phyloP scores from a whole-genome alignment of 2,797 vertebrate genomes.

The Pseudocheirus occidentalis region DNA sequence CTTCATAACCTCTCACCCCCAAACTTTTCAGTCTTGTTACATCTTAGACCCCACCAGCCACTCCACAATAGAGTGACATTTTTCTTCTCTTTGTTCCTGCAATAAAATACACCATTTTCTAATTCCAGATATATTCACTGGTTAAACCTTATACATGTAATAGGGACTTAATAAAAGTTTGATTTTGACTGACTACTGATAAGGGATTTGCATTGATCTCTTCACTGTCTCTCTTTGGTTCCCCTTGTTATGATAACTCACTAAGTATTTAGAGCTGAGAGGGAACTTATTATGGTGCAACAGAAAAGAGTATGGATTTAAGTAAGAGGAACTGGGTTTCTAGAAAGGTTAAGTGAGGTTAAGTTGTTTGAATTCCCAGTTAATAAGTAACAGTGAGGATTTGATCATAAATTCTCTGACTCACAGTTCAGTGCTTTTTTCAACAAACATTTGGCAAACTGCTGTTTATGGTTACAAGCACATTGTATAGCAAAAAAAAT shows the following conservation, averaged over 20 bases:
- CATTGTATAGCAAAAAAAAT: not conserved
- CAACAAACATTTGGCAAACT: not conserved
- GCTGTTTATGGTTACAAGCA: not conserved
- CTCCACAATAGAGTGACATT: not conserved
- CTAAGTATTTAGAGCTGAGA: not conserved
- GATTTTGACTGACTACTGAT: not conserved
- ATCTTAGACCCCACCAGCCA: not conserved
- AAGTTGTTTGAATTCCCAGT: not conserved
- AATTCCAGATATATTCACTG: not conserved
- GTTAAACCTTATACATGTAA: not conserved
- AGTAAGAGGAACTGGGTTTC: not conserved
- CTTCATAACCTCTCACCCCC: not conserved
- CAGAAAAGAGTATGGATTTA: not conserved
- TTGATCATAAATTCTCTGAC: not conserved
- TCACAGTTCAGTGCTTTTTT: not conserved
- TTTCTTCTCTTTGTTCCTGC: not conserved
- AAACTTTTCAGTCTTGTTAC: not conserved
- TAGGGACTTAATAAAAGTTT: not conserved
- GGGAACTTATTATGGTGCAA: not conserved
- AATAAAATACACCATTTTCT: not conserved
- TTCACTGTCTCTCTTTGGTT: not conserved
- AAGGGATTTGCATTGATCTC: not conserved
- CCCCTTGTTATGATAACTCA: not conserved
- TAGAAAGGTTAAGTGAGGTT: not conserved
- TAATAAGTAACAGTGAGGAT: not conserved